Evolutionary conservation across 2,113 vertebrate genomes (phyloP).

Genomic region (Abramis brama): DNA sequence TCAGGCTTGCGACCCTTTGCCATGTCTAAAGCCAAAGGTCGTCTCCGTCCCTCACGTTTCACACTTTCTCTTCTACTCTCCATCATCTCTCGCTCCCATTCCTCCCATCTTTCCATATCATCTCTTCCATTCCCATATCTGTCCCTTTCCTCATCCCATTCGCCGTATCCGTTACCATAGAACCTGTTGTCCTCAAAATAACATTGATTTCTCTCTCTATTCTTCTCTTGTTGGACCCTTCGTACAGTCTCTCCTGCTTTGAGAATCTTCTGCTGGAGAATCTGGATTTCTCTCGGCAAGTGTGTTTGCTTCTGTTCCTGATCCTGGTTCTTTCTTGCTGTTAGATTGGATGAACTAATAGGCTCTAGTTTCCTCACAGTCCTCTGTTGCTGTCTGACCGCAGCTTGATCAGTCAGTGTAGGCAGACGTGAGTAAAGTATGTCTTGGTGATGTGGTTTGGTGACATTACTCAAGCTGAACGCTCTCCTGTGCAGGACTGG

Average conservation of each 20-base stretch:
- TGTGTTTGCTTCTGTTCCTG: slow-evolving; percentile 60
- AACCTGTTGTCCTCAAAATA: slow-evolving; percentile 32
- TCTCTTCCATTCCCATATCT: slow-evolving; percentile 26
- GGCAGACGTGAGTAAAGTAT: not conserved
- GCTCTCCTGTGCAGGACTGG: slow-evolving; percentile 73
- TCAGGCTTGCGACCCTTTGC: slow-evolving; percentile 50
- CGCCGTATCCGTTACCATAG: slow-evolving; percentile 23
- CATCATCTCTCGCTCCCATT: slow-evolving; percentile 55
- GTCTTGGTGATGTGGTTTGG: slow-evolving; percentile 30
- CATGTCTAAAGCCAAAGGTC: slow-evolving; percentile 68
- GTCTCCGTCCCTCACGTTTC: slow-evolving; percentile 59
- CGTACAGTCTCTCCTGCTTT: slow-evolving; percentile 74
- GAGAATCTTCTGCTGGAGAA: slow-evolving; percentile 80
- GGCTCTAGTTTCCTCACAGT: slow-evolving; percentile 1
- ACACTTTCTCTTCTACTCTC: not conserved
- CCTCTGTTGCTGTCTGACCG: slow-evolving; percentile 16
- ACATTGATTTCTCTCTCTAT: slow-evolving; percentile 27
- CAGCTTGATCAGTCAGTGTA: not conserved
- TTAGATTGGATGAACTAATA: not conserved
- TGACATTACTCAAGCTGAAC: slow-evolving; percentile 34
- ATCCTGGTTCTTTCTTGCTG: not conserved
- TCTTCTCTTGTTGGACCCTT: slow-evolving; percentile 73
- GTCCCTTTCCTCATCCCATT: slow-evolving; percentile 42
- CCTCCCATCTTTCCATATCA: slow-evolving; percentile 46
- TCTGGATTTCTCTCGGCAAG: slow-evolving; percentile 73